Conservation (phyloP, 2,113 vertebrate species). For the Dolichotis patagonum region DNA sequence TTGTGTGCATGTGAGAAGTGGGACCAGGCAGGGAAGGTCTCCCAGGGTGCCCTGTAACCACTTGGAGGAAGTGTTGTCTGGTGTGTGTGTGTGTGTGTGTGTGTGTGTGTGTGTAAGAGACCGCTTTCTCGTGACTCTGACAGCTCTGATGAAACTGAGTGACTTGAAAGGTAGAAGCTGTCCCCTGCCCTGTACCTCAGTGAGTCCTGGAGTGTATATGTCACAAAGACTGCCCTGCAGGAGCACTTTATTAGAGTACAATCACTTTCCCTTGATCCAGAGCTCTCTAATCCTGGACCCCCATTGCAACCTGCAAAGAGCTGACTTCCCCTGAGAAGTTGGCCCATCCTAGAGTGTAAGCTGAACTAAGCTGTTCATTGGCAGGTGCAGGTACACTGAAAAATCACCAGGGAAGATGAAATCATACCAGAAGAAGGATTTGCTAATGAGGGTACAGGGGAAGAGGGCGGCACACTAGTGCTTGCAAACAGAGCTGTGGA, state of each 20-base stretch:
- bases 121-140: neutral
- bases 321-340: slow-evolving; percentile 40
- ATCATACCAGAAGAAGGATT: slow-evolving; percentile 38
- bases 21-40: neutral
- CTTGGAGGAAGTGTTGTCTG: neutral
- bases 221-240: neutral
- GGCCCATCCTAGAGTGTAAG: neutral
- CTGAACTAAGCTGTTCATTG: neutral
- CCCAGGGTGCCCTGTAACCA: neutral
- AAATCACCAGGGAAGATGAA: slow-evolving; percentile 46
- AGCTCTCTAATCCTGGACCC: neutral
- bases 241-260: neutral
- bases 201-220: neutral
- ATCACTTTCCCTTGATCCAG: neutral
- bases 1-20: neutral
- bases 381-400: neutral
- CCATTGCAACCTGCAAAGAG: neutral
- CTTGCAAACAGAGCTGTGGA: neutral
- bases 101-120: no score
- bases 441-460: neutral
- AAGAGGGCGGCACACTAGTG: neutral
- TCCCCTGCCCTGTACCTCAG: neutral
- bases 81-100: neutral
- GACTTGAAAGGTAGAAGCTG: neutral
- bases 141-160: neutral